Conservation (phyloP, 2,888 invertebrate genomes). For the Dicyrtomina minuta region DNA sequence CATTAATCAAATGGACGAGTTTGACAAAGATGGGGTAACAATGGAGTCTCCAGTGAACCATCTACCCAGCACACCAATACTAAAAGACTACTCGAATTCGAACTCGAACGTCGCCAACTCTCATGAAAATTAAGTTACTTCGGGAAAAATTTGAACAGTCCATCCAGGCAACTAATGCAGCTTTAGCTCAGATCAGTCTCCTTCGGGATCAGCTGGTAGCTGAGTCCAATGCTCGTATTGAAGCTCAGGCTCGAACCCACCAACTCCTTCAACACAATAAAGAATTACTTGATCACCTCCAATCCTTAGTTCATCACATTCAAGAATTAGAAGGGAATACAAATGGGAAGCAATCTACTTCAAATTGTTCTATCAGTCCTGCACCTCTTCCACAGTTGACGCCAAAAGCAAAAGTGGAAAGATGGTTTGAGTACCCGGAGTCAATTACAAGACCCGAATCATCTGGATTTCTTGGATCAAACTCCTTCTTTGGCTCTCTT, state of each 20-base stretch:
- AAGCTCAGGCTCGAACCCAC: constrained; percentile 92
- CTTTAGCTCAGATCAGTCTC: constrained; percentile 82
- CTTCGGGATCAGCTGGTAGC: constrained; percentile 85
- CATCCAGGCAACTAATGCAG: constrained; percentile 90
- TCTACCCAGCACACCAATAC: not conserved
- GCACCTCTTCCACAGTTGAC: constrained; percentile 61
- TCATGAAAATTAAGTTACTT: constrained; percentile 77
- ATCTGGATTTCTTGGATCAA: constrained; percentile 29
- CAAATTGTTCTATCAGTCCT: constrained; percentile 32
- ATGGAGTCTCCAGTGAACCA: constrained; percentile 18
- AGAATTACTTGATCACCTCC: constrained; percentile 91
- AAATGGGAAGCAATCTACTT: constrained; percentile 24
- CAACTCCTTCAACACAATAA: constrained; percentile 92
- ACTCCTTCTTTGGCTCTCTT: constrained; percentile 31
- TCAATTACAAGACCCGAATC: constrained; percentile 21
- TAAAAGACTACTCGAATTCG: constrained; percentile 54
- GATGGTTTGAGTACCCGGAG: constrained; percentile 68
- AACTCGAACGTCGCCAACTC: constrained; percentile 54
- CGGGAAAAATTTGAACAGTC: constrained; percentile 92
- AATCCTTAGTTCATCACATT: constrained; percentile 81
- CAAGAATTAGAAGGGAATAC: constrained; percentile 75
- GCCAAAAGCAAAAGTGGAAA: constrained; percentile 74
- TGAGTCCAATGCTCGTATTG: constrained; percentile 85
- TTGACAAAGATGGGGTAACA: constrained; percentile 20
- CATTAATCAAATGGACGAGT: constrained; percentile 20